Evolutionary conservation across 2,797 vertebrate species (phyloP).

Genomic region (Crocodylus rhombifer): DNA sequence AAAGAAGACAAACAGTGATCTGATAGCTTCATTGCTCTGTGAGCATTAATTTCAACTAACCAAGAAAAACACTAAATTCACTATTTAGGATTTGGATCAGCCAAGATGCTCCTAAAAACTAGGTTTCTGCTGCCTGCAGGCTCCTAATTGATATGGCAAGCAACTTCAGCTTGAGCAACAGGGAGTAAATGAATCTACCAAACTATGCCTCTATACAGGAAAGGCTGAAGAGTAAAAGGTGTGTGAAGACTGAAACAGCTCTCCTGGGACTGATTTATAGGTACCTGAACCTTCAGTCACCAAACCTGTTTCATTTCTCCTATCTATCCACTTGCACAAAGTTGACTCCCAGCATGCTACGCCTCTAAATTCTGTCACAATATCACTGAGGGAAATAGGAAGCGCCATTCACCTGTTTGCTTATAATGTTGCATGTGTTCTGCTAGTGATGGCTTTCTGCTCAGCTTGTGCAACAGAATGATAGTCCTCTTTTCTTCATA

Average conservation of each 20-base stretch:
- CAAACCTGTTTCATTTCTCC: not conserved
- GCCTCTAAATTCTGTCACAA: not conserved
- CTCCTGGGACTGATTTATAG: not conserved
- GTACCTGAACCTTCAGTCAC: not conserved
- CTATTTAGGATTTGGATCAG: no score
- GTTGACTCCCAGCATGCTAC: fast-evolving
- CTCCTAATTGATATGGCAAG: no score
- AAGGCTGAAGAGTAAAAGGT: not conserved
- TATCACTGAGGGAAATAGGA: not conserved
- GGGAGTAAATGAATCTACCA: not conserved
- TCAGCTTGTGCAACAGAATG: fast-evolving
- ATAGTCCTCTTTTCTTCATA: not conserved
- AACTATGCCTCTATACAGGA: fast-evolving
- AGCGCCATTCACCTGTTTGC: fast-evolving
- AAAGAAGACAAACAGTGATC: constrained; percentile 24
- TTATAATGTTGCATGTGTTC: not conserved
- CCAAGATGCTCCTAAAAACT: not conserved
- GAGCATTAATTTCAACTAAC: not conserved
- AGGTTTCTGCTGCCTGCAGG: fast-evolving
- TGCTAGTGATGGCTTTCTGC: not conserved
- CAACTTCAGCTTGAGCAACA: not conserved
- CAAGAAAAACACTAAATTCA: fast-evolving
- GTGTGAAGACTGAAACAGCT: fast-evolving
- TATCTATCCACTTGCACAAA: not conserved
- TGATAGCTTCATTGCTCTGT: fast-evolving